Conservation (phyloP, 2,888 invertebrate genomes). For the Coleophora deauratella region DNA sequence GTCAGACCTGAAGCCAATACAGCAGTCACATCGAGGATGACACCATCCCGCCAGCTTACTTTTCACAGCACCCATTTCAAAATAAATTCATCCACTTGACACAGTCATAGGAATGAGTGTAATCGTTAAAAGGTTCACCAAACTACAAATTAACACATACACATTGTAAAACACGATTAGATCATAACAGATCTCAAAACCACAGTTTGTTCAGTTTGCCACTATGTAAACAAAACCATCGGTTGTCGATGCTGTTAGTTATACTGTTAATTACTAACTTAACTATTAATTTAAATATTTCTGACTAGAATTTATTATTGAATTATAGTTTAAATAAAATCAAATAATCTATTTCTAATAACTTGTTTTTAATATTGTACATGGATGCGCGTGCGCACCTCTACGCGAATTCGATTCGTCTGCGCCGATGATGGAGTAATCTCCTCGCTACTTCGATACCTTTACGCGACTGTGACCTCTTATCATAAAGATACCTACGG, state of each 20-base stretch:
- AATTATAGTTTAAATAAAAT: too few species aligned
- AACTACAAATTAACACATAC: conserved; percentile 5
- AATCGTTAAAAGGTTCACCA: background rate
- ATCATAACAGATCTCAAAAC: conserved; percentile 35
- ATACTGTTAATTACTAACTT: conserved; percentile 10
- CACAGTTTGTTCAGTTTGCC: conserved; percentile 32
- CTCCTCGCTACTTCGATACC: conserved; percentile 2
- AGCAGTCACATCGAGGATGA: conserved; percentile 35
- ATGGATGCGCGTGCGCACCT: conserved; percentile 40
- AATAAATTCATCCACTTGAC: conserved; percentile 16
- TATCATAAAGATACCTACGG: conserved; percentile 36
- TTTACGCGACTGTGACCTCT: conserved; percentile 36
- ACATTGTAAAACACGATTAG: conserved; percentile 35
- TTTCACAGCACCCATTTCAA: conserved; percentile 48
- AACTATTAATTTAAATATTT: too few species aligned
- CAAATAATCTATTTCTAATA: too few species aligned
- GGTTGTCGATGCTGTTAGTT: conserved; percentile 32
- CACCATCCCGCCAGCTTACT: conserved; percentile 43
- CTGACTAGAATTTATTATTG: too few species aligned
- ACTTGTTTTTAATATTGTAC: too few species aligned
- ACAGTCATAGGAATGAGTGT: background rate
- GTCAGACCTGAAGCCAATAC: conserved; percentile 30
- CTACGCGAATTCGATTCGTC: conserved; percentile 32
- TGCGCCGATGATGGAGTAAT: conserved; percentile 18
- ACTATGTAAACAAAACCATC: conserved; percentile 43